Evolutionary conservation across 2,888 invertebrate species (phyloP), one percentile per base, ranked within the genome.

Genomic region (Troglohyphantes excavatus): DNA sequence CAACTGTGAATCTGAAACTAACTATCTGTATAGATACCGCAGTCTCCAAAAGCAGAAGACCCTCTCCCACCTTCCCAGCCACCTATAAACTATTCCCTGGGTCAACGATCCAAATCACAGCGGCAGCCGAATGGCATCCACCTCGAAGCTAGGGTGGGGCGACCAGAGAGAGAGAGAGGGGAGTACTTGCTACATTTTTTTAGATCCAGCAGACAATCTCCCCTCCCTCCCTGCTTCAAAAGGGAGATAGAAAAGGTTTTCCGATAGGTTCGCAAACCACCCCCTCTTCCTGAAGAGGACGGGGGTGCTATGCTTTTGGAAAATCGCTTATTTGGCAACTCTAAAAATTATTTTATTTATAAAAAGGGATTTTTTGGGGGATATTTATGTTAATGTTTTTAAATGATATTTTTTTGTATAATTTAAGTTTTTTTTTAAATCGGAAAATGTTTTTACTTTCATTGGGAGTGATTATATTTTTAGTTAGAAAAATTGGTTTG

Each of bases 261-360:
- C 26, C 83, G 65, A 85, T 70, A 39, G 78, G 53, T 33, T 61
- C 27, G 11, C 27, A 39, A 70, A 76, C 88, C 88, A 82, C 88
- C 88, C 82, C 68, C 88, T 89, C 82, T 82, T 88, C 81, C 81
- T 88, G 72, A 13, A 46, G 72, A 21, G 63, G 26, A 17, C 33
- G 29, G 76, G 67, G 85, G 17, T 39, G 1, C 39, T 39, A 39
- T 39, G 39, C 70, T 63, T 39, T 63, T 39, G 13, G 7, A 0
- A 2, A 39, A 11, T 13, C 9, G 9, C 3, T 39, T 39, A 11
- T 39, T 39, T 0, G 39, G 39, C 2, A 39, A 39, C 3, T 39
- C 13, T 39, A 39, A 13, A 13, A 39, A 2, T 39, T 1, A 11
- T 39, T 39, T 39, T 39, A 13, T 33, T 33, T 33, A n/a, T n/a